Base-by-base conservation (phyloP, 2,888 invertebrate species). In the Gibbula magus region DNA sequence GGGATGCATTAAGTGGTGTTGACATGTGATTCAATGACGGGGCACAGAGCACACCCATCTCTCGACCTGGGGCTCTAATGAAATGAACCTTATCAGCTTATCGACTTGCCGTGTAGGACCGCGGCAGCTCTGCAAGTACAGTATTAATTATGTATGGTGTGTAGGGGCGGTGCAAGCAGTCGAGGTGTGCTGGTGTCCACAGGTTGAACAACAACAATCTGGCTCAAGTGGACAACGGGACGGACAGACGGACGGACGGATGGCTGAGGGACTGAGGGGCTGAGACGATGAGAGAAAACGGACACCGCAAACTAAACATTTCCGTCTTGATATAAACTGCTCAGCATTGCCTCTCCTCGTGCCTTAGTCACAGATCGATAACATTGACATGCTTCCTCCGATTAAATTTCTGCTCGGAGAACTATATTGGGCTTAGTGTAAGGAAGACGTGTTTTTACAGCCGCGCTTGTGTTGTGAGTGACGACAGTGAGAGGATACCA, bases 21-120 rank as follows among this genome's bases (percentile, higher is more conserved):
- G 22, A 61, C 61, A 61, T 61, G 16, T 25, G 61, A 7, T 25
- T 61, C 29, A 61, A 29, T 61, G 29, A 61, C 16, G 29, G 61
- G 29, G 10, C 61, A 61, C 25, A 25, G 18, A 61, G 61, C 29
- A 22, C 61, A 25, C 61, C 25, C 4, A 20, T 25, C 10, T 18
- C 10, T 45, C 61, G 29, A 25, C 61, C 22, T 29, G 5, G 8
- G 61, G 61, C 61, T 61, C 25, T 61, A 61, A 61, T 61, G 61
- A 61, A 61, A 61, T 61, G 61, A 61, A 61, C 61, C 61, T 61
- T 61, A 61, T 61, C 61, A 61, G 29, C 16, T 61, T 61, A 61
- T 61, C 61, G 61, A 61, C 61, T 61, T 29, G 61, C 61, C 61
- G 25, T 61, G 61, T 61, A 29, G 61, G 29, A 61, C 29, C 61